phyloP scores from a whole-genome alignment of 2,888 invertebrate genomes.

The Callyntrura sp. region DNA sequence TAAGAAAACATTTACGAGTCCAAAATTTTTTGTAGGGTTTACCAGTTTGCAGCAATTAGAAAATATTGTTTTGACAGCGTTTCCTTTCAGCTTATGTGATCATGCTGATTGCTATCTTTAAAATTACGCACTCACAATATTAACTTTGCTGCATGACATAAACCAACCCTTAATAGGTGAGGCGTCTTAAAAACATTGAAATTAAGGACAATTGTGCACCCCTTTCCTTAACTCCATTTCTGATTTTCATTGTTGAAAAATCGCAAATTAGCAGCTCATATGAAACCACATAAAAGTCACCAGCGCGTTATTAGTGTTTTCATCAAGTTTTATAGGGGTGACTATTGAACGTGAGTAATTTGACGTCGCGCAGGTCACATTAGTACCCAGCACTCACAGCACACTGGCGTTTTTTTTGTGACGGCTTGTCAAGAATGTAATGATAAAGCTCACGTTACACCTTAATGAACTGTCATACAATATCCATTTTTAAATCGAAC shows the following conservation, averaged over 20 bases:
- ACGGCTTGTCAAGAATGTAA: constrained; percentile 50
- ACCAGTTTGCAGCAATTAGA: neutral
- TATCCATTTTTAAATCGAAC: constrained; percentile 58
- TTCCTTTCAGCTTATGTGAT: neutral
- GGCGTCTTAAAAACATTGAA: constrained; percentile 13
- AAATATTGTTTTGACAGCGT: constrained; percentile 19
- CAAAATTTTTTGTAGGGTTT: neutral
- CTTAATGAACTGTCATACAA: constrained; percentile 62
- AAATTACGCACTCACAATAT: neutral
- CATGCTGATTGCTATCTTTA: neutral
- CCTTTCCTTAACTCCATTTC: constrained; percentile 26
- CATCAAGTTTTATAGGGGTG: neutral
- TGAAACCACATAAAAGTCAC: constrained; percentile 18
- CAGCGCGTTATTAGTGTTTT: constrained; percentile 15
- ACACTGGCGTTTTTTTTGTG: constrained; percentile 2
- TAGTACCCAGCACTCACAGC: neutral
- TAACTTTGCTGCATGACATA: neutral
- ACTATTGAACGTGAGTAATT: too few species aligned
- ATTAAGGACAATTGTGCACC: constrained; percentile 35
- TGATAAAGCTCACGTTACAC: constrained; percentile 31
- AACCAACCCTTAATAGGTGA: constrained; percentile 41
- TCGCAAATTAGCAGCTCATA: constrained; percentile 12
- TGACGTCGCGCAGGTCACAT: neutral
- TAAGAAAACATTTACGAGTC: neutral
- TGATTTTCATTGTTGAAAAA: constrained; percentile 45